phyloP scores from a whole-genome alignment of 2,113 vertebrate species.

The Dolichallabes microphthalmus region DNA sequence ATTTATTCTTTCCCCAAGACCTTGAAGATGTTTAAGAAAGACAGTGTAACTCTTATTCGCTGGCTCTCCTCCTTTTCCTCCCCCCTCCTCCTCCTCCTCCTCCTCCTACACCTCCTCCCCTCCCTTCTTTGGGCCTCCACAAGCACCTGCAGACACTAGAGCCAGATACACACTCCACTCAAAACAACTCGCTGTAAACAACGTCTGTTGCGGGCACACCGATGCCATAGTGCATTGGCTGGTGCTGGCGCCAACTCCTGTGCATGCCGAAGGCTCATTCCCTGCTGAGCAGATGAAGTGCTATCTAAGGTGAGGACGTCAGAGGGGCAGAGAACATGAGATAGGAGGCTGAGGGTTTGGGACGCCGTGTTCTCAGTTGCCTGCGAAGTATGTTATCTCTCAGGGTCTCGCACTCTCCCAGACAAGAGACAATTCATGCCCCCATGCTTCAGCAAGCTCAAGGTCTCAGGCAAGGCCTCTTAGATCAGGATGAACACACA shows the following conservation, averaged over 20 bases:
- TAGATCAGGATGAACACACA: slow-evolving; percentile 59
- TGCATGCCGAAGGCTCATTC: slow-evolving; percentile 40
- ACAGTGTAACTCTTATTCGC: slow-evolving; percentile 77
- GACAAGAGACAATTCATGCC: slow-evolving; percentile 57
- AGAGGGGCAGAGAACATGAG: slow-evolving; percentile 51
- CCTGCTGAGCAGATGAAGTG: slow-evolving; percentile 56
- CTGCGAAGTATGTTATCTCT: slow-evolving; percentile 76
- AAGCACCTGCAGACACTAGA: slow-evolving; percentile 74
- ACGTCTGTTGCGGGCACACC: slow-evolving; percentile 24
- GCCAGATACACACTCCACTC: slow-evolving; percentile 37
- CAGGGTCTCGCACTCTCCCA: slow-evolving; percentile 72
- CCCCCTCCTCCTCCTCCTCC: slow-evolving; percentile 47
- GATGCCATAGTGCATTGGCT: slow-evolving; percentile 53
- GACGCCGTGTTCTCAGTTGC: slow-evolving; percentile 72
- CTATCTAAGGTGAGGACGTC: slow-evolving; percentile 69
- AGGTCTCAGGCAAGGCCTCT: slow-evolving; percentile 86
- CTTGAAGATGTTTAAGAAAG: slow-evolving; percentile 84
- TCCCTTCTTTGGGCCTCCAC: slow-evolving; percentile 59
- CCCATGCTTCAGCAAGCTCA: slow-evolving; percentile 70
- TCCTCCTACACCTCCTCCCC: slow-evolving; percentile 40
- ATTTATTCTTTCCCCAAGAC: slow-evolving; percentile 83
- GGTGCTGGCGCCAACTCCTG: slow-evolving; percentile 26
- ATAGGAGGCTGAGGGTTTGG: slow-evolving; percentile 63
- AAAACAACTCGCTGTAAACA: slow-evolving; percentile 34
- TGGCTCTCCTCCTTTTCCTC: slow-evolving; percentile 42